Conservation (phyloP, 2,888 invertebrate genomes). For the Callimorpha dominula region DNA sequence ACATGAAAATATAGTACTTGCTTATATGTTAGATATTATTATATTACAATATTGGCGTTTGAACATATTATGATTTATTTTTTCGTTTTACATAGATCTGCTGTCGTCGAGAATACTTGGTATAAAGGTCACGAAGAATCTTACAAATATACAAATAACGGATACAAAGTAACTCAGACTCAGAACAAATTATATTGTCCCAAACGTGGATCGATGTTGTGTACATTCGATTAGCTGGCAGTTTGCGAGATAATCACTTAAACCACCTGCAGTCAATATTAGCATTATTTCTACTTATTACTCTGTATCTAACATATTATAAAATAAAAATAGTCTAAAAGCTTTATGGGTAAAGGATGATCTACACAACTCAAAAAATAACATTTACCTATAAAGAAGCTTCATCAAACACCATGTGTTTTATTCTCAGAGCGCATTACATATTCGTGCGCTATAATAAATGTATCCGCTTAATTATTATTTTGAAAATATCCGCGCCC, state of each 20-base stretch:
- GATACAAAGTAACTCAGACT: not conserved
- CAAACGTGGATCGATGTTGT: not conserved
- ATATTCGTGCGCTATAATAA: conserved; percentile 81
- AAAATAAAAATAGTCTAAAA: not conserved
- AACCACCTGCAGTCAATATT: not conserved
- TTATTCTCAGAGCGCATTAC: conserved; percentile 69
- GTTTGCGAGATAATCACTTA: not conserved
- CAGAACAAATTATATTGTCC: not conserved
- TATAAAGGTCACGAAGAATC: too few relatives aligned
- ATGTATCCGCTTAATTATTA: conserved; percentile 87
- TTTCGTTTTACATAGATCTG: too few relatives aligned
- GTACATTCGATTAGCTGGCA: not conserved
- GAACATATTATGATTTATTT: too few relatives aligned
- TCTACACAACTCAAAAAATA: not conserved
- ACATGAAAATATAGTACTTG: too few relatives aligned
- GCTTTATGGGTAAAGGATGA: not conserved
- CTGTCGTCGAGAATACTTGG: too few relatives aligned
- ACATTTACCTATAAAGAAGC: conserved; percentile 23
- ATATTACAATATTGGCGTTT: too few relatives aligned
- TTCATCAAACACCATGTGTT: conserved; percentile 62
- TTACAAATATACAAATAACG: too few relatives aligned
- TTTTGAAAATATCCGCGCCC: conserved; percentile 85
- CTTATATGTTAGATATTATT: not conserved
- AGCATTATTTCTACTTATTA: not conserved
- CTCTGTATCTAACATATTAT: not conserved